These are phyloP conservation scores for Hoplias malabaricus DNA, from an alignment of 2,113 vertebrate genomes.

Conservation along the genomic window DNA sequence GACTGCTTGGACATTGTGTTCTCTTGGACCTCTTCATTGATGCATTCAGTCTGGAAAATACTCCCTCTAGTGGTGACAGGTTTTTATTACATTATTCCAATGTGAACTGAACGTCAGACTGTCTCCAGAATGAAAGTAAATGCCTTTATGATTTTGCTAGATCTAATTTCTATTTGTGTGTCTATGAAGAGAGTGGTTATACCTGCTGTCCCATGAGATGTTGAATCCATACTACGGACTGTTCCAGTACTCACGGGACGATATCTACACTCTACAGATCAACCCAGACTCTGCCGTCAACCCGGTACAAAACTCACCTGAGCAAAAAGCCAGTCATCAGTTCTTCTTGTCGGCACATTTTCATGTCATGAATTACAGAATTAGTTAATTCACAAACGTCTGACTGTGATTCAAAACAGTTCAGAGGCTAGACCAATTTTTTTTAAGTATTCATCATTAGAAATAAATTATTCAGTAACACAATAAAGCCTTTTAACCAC, in stretches of 20 bases:
- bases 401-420: no score
- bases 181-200: conserved; percentile 91
- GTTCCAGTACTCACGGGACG: conserved; percentile 97
- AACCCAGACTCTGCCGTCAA: conserved; percentile 98
- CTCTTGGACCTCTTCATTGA: not conserved
- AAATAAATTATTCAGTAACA: no score
- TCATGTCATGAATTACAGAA: no score
- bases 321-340: not conserved
- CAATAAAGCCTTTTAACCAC: no score
- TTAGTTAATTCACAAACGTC: no score
- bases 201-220: conserved; percentile 97
- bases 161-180: conserved; percentile 9
- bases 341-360: not conserved
- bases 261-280: conserved; percentile 97
- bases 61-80: conserved; percentile 48
- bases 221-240: conserved; percentile 98
- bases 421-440: no score
- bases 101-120: not conserved
- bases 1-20: not conserved
- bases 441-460: no score
- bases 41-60: not conserved
- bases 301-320: conserved; percentile 75
- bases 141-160: no score
- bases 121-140: not conserved
- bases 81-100: conserved; percentile 5